Conservation (phyloP, 1,140 invertebrate species). For the Diprion similis region DNA sequence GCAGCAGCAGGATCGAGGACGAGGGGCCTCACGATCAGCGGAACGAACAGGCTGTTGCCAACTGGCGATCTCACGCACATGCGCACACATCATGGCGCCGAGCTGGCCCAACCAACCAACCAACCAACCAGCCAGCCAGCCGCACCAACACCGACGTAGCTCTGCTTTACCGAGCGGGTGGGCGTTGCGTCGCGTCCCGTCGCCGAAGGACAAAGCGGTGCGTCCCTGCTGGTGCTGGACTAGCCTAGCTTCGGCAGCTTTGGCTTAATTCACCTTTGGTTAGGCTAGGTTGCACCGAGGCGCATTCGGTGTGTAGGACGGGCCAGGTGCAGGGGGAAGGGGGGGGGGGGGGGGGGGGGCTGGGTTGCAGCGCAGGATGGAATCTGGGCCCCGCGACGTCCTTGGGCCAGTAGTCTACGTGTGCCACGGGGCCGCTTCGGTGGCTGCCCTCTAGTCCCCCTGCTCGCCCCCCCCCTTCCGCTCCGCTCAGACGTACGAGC, state of each 20-base stretch:
- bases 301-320: constrained; percentile 23
- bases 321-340: constrained; percentile 1
- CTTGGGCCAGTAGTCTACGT: constrained; percentile 51
- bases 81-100: too few species aligned
- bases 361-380: constrained; percentile 22
- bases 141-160: constrained; percentile 20
- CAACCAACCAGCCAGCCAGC: too few species aligned
- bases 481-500: constrained; percentile 4
- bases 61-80: constrained; percentile 31
- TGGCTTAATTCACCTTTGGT: too few species aligned
- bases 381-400: constrained; percentile 55
- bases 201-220: constrained; percentile 19
- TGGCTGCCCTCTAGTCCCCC: constrained; percentile 28
- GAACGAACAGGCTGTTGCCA: constrained; percentile 46
- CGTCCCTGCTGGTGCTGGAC: constrained; percentile 5
- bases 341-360: constrained; percentile 16
- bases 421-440: constrained; percentile 47
- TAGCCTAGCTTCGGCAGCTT: background rate
- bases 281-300: background rate
- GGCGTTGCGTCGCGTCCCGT: background rate
- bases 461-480: constrained; percentile 9
- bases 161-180: constrained; percentile 17
- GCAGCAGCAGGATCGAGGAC: too few species aligned
- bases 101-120: too few species aligned
- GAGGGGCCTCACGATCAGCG: too few species aligned